Percentiles rank a stretch among this genome's conserved stretches.
These are phyloP conservation scores for Lytechinus variegatus DNA, from an alignment of 35 echinoderm and acorn worm genomes.

Conservation along the genomic window DNA sequence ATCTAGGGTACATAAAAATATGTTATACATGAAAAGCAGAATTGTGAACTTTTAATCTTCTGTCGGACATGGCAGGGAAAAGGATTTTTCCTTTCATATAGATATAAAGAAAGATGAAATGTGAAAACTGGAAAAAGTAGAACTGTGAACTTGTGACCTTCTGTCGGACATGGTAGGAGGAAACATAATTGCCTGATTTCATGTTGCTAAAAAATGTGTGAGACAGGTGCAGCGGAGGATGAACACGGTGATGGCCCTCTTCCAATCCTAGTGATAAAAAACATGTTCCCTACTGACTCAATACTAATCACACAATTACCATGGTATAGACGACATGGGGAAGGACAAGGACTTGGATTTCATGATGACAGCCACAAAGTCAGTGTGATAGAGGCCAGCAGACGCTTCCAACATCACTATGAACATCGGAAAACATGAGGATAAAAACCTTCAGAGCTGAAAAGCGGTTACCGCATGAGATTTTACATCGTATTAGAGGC, in stretches of 20 bases:
- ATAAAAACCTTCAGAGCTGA: background rate
- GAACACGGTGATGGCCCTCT: background rate
- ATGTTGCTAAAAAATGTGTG: slow-evolving; percentile 19
- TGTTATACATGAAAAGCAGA: too few relatives aligned
- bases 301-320: background rate
- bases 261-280: background rate
- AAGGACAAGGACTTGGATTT: slow-evolving; percentile 8
- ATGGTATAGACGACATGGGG: background rate
- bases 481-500: too few relatives aligned
- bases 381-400: background rate
- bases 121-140: background rate
- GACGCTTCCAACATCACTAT: background rate
- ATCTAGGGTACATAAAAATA: background rate
- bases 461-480: too few relatives aligned
- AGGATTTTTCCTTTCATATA: background rate
- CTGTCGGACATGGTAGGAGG: background rate
- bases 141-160: background rate
- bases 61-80: background rate
- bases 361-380: background rate
- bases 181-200: slow-evolving; percentile 13
- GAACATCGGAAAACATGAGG: background rate
- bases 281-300: background rate
- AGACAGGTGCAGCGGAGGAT: background rate
- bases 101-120: too few relatives aligned
- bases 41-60: background rate